Evolutionary conservation across 2,888 invertebrate genomes (phyloP), one percentile per base, ranked within the genome.

Genomic region (Ernsta delagoae): DNA sequence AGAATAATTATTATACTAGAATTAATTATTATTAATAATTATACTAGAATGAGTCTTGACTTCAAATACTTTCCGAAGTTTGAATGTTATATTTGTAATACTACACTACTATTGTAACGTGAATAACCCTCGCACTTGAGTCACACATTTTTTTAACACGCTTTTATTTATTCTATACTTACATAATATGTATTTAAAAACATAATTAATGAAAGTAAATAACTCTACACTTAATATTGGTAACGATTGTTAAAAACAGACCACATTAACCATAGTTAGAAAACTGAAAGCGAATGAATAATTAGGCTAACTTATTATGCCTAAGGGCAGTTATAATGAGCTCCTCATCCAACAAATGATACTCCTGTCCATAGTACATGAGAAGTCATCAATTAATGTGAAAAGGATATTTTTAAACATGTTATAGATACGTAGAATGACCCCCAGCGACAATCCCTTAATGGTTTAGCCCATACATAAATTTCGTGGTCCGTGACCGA

Each of bases 381-480:
- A 59, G 36, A 24, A 59, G 36, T 56, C 65, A 59, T 65, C 24
- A 59, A 66, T 66, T 50, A 39, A 53, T 36, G 65, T 66, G 50
- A 54, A 67, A 67, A 67, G 61, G 67, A 61, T 61, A 61, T 61
- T 67, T 66, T 67, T 67, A 61, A 41, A 60, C 66, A 39, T 43
- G 66, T 67, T 67, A 67, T 48, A 61, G 60, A 67, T 62, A 68
- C 45, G 45, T 48, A 48, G 62, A 68, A 62, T 62, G 62, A 62
- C 89, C 88, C 77, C 79, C 73, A 85, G 92, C 88, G 89, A 89
- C 89, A 90, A 85, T 84, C 84, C 87, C 83, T 85, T 89, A 89
- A 91, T 90, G 89, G 86, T 85, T 86, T 81, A 71, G 86, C 86
- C 86, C 85, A 86, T 88, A 90, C 86, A 89, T 89, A 90, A 90